Percentiles rank a stretch among this genome's conserved stretches.
Evolutionary conservation across 1,140 invertebrate genomes (phyloP).

Genomic region (Drosophila parvula): DNA sequence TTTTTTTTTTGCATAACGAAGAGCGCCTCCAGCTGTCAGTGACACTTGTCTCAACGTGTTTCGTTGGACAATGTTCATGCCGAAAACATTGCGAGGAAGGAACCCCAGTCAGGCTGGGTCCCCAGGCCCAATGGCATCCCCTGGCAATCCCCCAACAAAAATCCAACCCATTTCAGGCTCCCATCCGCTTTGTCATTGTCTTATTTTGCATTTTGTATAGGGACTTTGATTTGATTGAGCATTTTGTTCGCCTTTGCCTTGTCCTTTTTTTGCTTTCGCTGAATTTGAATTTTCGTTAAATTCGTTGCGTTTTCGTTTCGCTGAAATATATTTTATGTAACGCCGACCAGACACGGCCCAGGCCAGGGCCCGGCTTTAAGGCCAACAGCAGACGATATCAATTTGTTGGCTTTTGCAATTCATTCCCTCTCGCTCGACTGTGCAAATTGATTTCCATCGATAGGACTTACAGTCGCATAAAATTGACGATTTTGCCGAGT

Average conservation of each 20-base stretch:
- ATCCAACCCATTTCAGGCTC: constrained; percentile 20
- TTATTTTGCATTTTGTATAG: constrained; percentile 68
- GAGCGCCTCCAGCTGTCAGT: constrained; percentile 37
- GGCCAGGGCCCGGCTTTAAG: constrained; percentile 33
- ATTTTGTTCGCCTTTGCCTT: constrained; percentile 50
- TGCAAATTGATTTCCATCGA: constrained; percentile 74
- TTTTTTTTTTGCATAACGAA: constrained; percentile 39
- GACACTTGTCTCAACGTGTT: constrained; percentile 48
- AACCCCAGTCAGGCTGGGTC: background rate
- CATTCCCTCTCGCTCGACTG: constrained; percentile 16
- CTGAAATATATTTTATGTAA: constrained; percentile 50
- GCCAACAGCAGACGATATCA: constrained; percentile 58
- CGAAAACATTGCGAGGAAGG: constrained; percentile 5
- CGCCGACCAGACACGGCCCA: background rate
- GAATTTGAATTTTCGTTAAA: constrained; percentile 58
- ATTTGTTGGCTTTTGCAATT: constrained; percentile 54
- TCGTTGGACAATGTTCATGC: constrained; percentile 31
- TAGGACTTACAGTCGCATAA: constrained; percentile 58
- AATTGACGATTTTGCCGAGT: constrained; percentile 52
- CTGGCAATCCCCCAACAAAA: background rate
- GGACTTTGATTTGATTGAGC: constrained; percentile 78
- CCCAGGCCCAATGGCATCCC: background rate
- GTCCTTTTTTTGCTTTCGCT: constrained; percentile 50
- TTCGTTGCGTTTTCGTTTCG: constrained; percentile 12
- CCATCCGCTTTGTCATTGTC: constrained; percentile 58